phyloP scores from a whole-genome alignment of 2,797 vertebrate species.

The Hypotaenidia okinawae region DNA sequence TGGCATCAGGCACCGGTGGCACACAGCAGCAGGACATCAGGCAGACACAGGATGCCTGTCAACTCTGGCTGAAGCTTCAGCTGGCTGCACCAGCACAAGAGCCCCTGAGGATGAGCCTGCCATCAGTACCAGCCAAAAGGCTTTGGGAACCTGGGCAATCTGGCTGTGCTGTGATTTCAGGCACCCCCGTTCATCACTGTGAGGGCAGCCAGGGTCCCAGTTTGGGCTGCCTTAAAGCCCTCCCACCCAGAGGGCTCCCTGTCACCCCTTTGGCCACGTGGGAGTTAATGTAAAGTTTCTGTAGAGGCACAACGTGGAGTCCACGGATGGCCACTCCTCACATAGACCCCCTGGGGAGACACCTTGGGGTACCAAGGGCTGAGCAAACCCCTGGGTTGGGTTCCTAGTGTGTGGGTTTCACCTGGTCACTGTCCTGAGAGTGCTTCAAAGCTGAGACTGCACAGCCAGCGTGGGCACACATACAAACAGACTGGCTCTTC shows the following conservation, averaged over 20 bases:
- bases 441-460: neutral
- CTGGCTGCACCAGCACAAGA: neutral
- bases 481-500: neutral
- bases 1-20: neutral
- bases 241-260: neutral
- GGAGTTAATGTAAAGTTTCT: neutral
- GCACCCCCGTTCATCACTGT: fast-evolving
- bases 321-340: neutral
- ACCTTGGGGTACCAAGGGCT: neutral
- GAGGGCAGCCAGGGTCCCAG: neutral
- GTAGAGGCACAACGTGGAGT: neutral
- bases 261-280: neutral
- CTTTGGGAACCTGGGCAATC: neutral
- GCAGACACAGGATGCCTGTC: neutral
- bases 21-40: neutral
- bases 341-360: neutral
- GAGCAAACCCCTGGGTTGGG: neutral
- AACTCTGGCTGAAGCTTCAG: neutral
- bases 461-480: neutral
- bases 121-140: neutral
- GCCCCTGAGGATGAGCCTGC: neutral
- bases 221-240: neutral
- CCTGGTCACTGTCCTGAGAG: neutral
- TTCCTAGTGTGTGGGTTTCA: neutral
- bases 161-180: neutral